A percentile compares a stretch with the other conserved stretches of the same genome.
Conservation (phyloP, 2,797 vertebrate species). For the Trematocara caparti region DNA sequence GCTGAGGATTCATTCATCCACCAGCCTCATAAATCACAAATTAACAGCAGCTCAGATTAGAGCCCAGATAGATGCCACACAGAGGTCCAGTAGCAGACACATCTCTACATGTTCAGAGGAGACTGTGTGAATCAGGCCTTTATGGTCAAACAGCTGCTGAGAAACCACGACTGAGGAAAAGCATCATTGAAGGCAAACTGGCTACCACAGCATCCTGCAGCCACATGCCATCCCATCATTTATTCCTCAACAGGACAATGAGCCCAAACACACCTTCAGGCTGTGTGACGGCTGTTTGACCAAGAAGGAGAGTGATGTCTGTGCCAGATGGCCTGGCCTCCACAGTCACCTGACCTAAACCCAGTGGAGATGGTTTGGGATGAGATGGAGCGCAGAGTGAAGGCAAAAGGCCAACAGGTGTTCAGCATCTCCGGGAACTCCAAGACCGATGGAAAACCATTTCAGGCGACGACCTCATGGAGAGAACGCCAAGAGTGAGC, state of each 20-base stretch:
- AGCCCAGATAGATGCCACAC: no score
- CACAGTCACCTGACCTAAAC: fast-evolving
- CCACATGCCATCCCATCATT: background rate
- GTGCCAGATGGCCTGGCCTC: fast-evolving
- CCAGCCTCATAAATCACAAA: no score
- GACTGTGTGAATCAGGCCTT: no score
- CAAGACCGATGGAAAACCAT: background rate
- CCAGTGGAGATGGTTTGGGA: background rate
- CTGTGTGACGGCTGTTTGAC: background rate
- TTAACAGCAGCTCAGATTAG: no score
- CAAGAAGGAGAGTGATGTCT: background rate
- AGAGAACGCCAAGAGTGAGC: background rate
- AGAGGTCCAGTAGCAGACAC: no score
- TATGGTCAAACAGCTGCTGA: fast-evolving
- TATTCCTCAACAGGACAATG: background rate
- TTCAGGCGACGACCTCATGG: background rate
- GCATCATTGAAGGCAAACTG: fast-evolving
- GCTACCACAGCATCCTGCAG: background rate
- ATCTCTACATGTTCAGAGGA: no score
- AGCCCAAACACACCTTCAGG: background rate
- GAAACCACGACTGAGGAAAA: background rate
- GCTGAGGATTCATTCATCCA: no score
- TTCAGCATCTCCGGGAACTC: background rate
- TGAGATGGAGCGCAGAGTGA: background rate
- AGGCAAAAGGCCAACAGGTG: background rate